phyloP scores from a whole-genome alignment of 2,888 invertebrate species.

The Clitarchus hookeri region DNA sequence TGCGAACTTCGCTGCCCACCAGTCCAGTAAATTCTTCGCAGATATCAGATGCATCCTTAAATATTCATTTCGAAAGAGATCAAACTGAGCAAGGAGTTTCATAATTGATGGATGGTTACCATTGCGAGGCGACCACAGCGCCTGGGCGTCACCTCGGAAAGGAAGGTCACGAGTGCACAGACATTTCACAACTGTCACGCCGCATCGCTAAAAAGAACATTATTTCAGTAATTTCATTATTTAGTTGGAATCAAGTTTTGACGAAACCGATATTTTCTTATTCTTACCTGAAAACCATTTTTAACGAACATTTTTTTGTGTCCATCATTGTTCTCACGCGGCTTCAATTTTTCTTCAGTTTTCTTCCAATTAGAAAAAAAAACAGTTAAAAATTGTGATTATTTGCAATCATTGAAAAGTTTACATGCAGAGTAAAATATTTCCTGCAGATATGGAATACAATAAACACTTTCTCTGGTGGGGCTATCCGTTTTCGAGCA shows the following conservation, averaged over 20 bases:
- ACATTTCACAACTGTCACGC: not conserved
- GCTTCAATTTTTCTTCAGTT: not conserved
- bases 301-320: not conserved
- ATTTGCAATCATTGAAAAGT: slow-evolving; percentile 16
- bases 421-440: not conserved
- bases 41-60: not conserved
- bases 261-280: not conserved
- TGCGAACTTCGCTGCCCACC: not conserved
- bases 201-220: not conserved
- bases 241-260: not conserved
- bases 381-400: not conserved
- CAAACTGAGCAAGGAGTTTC: slow-evolving; percentile 4
- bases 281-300: not conserved
- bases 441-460: not conserved
- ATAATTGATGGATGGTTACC: not conserved
- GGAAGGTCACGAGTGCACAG: not conserved
- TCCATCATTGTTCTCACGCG: not conserved
- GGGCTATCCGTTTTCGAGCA: not conserved
- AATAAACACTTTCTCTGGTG: slow-evolving; percentile 1
- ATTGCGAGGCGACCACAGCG: not conserved
- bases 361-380: slow-evolving; percentile 21
- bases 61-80: not conserved
- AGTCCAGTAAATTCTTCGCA: slow-evolving; percentile 15
- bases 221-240: not conserved
- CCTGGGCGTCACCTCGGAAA: not conserved